Conservation (phyloP, 2,888 invertebrate species). For the Leptopilina syphax region DNA sequence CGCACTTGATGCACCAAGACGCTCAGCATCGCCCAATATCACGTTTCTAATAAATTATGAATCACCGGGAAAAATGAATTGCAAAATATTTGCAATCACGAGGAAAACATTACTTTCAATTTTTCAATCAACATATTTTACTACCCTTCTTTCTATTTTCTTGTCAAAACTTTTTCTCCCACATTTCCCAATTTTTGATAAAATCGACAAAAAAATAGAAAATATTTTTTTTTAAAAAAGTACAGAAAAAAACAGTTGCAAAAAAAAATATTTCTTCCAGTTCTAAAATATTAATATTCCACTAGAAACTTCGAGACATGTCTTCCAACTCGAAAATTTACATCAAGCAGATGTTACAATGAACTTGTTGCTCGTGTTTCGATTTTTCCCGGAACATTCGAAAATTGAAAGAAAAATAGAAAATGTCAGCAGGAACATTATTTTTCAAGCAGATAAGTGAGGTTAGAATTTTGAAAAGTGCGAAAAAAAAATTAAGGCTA, state of each 20-base stretch:
- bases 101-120: not conserved
- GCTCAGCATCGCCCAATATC: slow-evolving; percentile 57
- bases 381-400: not conserved
- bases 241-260: not conserved
- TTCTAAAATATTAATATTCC: too few relatives aligned
- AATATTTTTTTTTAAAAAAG: not conserved
- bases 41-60: slow-evolving; percentile 55
- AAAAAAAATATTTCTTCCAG: not conserved
- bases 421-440: not conserved
- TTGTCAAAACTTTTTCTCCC: too few relatives aligned
- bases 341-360: not conserved
- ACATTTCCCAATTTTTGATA: too few relatives aligned
- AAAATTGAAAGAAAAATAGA: too few relatives aligned
- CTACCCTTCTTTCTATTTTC: too few relatives aligned
- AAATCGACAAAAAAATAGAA: too few relatives aligned
- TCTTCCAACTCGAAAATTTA: not conserved
- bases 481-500: not conserved
- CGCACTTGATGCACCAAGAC: slow-evolving; percentile 52
- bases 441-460: not conserved
- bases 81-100: not conserved
- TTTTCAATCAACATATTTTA: too few relatives aligned
- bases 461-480: slow-evolving; percentile 4
- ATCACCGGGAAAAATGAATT: not conserved
- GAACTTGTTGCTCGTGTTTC: not conserved
- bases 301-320: not conserved